Conservation (phyloP, 2,888 invertebrate species). For the Taphrorychus bicolor region DNA sequence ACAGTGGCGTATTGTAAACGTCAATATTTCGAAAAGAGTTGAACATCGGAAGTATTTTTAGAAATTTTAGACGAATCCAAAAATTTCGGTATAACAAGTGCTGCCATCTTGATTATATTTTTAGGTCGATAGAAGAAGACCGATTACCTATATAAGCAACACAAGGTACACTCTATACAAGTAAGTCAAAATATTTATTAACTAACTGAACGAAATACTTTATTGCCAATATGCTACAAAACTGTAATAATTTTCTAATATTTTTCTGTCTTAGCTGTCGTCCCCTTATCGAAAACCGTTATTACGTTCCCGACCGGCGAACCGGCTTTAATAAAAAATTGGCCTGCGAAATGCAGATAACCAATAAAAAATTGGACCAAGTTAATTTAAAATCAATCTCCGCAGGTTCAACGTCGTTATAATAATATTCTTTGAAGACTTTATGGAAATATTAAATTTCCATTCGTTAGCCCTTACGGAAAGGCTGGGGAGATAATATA, state of each 20-base stretch:
- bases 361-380: constrained; percentile 25
- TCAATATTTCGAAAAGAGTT: too few species aligned
- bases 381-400: constrained; percentile 35
- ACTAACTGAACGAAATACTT: not conserved
- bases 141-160: too few species aligned
- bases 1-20: too few species aligned
- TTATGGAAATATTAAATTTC: not conserved
- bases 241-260: not conserved
- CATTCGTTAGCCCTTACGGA: too few species aligned
- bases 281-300: not conserved
- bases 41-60: too few species aligned
- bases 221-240: not conserved
- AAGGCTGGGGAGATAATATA: too few species aligned
- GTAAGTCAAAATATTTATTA: not conserved
- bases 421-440: not conserved
- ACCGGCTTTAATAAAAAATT: constrained; percentile 29
- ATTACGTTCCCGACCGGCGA: constrained; percentile 11
- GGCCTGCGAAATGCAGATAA: constrained; percentile 37
- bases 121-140: too few species aligned
- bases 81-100: too few species aligned
- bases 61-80: too few species aligned
- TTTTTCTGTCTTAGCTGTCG: not conserved
- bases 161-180: too few species aligned
- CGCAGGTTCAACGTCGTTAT: constrained; percentile 9
- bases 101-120: too few species aligned